These are phyloP conservation scores for Callinectes sapidus DNA, from an alignment of 2,888 invertebrate species.

Conservation along the genomic window DNA sequence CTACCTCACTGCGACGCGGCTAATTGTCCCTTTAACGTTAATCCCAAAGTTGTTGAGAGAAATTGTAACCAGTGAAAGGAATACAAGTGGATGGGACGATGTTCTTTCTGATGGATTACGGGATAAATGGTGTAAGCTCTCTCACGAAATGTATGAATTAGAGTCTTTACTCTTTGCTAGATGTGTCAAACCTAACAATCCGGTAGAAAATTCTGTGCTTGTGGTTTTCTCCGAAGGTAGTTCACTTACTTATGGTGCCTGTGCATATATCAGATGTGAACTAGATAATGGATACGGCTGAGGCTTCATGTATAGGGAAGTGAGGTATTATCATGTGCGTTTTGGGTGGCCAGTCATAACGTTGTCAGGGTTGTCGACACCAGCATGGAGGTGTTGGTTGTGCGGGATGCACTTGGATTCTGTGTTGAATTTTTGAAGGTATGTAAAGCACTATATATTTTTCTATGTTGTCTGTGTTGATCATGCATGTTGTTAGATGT, in stretches of 20 bases:
- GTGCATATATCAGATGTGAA: constrained; percentile 13
- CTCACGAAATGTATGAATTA: constrained; percentile 30
- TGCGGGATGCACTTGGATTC: too few relatives aligned
- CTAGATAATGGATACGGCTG: not conserved
- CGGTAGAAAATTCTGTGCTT: constrained; percentile 32
- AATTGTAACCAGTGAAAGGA: not conserved
- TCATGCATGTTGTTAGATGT: too few relatives aligned
- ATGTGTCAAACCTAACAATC: constrained; percentile 37
- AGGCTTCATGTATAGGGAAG: too few relatives aligned
- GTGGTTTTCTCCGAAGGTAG: constrained; percentile 55
- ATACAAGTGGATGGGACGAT: constrained; percentile 23
- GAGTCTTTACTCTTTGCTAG: constrained; percentile 31
- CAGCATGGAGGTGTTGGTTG: too few relatives aligned
- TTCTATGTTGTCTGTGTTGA: too few relatives aligned
- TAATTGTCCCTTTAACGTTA: not conserved
- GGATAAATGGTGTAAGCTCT: not conserved
- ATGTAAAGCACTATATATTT: too few relatives aligned
- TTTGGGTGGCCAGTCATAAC: too few relatives aligned
- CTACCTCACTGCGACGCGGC: too few relatives aligned
- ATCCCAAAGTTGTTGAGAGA: constrained; percentile 28
- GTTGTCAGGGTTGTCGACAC: too few relatives aligned
- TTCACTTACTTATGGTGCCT: constrained; percentile 39
- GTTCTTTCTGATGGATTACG: not conserved
- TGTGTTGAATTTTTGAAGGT: too few relatives aligned
- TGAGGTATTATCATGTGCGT: too few relatives aligned